Evolutionary conservation across 2,888 invertebrate genomes (phyloP), one percentile per base, ranked within the genome.

Genomic region (Oligia latruncula): DNA sequence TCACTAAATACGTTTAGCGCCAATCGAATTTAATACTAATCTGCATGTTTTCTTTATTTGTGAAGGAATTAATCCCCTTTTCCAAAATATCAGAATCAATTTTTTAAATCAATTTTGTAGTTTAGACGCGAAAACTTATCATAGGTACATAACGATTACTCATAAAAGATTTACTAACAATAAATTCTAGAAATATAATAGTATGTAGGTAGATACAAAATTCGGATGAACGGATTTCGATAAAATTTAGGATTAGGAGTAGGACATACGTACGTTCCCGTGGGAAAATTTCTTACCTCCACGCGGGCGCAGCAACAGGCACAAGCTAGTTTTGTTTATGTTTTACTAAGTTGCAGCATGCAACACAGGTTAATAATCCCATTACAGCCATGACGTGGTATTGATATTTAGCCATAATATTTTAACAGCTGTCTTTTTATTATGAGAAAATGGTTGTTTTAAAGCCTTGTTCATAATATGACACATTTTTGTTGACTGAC

Each of bases 381-480:
- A 15, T 9, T 11, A 17, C 5, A 80, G 11, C n/a, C 20, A 55
- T 35, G 55, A 64, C 62, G 40, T 46, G 35, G 17, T 58, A n/a
- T 15, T 78, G 0, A 17, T 64, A 11, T 17, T 29, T 17, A 52
- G 3, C 13, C 23, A 81, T 75, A 81, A 65, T 65, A 49, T 81
- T 81, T 49, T 13, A 76, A 70, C 70, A 81, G 76, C 6, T 81
- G 76, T 60, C 2, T 9, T 15, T 65, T 11, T 8, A 2, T 13
- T 55, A 20, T 6, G 5, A 58, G 15, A 17, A 58, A 60, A 60
- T 35, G 4, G 8, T 49, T 40, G 20, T n/a, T 8, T 8, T 78
- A 82, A 83, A 62, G 46, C 23, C 60, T 62, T 55, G 65, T 74
- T 71, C 74, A 74, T 49, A 40, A 5, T 40, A 15, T 49, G 62